phyloP scores from a whole-genome alignment of 1,140 invertebrate species.

The Diorhabda carinulata region DNA sequence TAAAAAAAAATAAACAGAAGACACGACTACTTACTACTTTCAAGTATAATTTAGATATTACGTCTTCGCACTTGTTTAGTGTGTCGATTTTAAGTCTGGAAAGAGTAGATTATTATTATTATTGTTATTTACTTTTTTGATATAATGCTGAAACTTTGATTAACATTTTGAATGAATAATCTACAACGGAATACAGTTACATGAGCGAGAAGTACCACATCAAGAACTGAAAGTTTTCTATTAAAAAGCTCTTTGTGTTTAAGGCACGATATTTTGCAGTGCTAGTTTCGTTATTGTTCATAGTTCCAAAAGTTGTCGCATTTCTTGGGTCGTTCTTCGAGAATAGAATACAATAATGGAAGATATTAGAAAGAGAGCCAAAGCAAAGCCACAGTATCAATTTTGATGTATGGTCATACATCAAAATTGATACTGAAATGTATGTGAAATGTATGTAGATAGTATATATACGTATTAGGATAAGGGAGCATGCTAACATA shows the following conservation, averaged over 20 bases:
- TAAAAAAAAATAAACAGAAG: background rate
- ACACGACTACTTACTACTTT: slow-evolving; percentile 55
- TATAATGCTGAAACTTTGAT: background rate
- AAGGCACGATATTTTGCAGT: background rate
- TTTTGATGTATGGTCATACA: too few species aligned
- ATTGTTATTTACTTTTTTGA: background rate
- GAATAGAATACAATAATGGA: too few species aligned
- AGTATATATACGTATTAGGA: too few species aligned
- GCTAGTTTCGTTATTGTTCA: background rate
- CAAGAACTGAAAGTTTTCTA: background rate
- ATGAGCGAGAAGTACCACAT: too few species aligned
- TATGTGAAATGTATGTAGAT: too few species aligned
- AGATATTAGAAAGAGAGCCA: too few species aligned
- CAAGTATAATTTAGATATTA: slow-evolving; percentile 58
- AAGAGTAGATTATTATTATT: slow-evolving; percentile 30
- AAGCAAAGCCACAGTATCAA: too few species aligned
- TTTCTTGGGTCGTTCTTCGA: too few species aligned
- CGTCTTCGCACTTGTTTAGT: slow-evolving; percentile 60
- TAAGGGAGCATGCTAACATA: too few species aligned
- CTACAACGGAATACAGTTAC: too few species aligned
- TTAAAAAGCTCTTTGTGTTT: background rate
- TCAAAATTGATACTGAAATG: too few species aligned
- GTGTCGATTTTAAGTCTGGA: slow-evolving; percentile 63
- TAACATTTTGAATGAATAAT: background rate
- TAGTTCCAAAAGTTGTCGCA: too few species aligned